Base-by-base conservation (phyloP, 2,888 invertebrate genomes). In the Spodoptera littoralis region DNA sequence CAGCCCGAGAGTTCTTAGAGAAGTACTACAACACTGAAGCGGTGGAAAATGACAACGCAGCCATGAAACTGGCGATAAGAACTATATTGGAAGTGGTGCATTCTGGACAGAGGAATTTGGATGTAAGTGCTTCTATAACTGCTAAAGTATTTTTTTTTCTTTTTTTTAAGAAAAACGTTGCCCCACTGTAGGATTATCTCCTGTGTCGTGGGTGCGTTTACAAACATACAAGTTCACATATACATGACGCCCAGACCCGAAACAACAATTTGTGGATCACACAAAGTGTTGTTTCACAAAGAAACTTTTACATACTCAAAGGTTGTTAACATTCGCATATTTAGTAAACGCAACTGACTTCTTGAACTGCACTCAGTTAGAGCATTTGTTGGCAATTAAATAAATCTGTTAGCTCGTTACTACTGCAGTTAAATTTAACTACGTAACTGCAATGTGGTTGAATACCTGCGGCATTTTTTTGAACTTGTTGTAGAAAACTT, bases 51-150 rank as follows among this genome's bases (percentile, higher is more conserved):
- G 97, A 98, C 80, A 95, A 95, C 62, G 97, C 97, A 18, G 96
- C 97, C 1, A 97, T 99, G 11, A 99, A 98, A 85, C 94, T 99
- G 77, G 98, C 99, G 9, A 97, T 99, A 77, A 97, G 96, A 85
- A 98, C 98, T 4, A 92, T 99, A 55, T 90, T 99, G 52, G 98
- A 99, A 92, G 99, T 99, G 11, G 98, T 99, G 0, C 99, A 99
- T 84, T 97, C 98, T 0, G 98, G 98, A 0, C 98, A 98, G 76
- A 99, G 98, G 90, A 99, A 99, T 92, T 95, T 99, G 76, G 99
- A 99, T 92, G 97, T 99, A 58, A 58, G 69, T 41, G n/a, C 4
- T 4, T 48, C 24, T 48, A 4, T 4, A 47, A 2, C 24, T 47
- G 12, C 24, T 47, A 18, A 18, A 18, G 18, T 18, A 18, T 18